Percentiles rank a stretch among this genome's conserved stretches.
Conservation (phyloP, 1,140 invertebrate species). For the Caerostris darwini region DNA sequence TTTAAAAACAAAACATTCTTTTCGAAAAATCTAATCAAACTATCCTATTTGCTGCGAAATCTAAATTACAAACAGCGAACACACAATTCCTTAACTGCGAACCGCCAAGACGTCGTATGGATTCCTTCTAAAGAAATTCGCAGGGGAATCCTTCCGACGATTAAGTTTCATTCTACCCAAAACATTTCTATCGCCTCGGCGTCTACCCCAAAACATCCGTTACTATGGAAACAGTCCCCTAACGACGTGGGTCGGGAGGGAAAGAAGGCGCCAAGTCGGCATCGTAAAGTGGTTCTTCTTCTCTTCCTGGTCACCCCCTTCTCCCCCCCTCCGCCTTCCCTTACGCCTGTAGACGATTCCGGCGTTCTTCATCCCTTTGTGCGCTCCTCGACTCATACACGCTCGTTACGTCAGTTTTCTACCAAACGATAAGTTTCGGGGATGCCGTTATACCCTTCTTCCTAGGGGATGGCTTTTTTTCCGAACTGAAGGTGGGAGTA, state of each 20-base stretch:
- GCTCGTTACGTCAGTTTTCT: conserved; percentile 6
- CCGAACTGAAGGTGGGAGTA: background rate
- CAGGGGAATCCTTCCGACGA: background rate
- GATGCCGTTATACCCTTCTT: background rate
- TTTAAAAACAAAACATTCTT: no score
- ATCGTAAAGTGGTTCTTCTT: conserved; percentile 74
- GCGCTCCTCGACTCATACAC: background rate
- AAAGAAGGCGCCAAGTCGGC: conserved; percentile 56
- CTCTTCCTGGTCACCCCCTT: conserved; percentile 51
- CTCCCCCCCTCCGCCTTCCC: background rate
- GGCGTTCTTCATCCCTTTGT: conserved; percentile 55
- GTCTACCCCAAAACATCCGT: conserved; percentile 29
- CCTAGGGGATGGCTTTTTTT: background rate
- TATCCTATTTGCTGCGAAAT: no score
- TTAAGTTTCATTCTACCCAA: no score
- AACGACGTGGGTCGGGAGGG: conserved; percentile 18
- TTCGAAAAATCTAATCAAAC: no score
- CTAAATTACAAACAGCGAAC: background rate
- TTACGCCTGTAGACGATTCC: conserved; percentile 5
- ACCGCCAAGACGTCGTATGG: background rate
- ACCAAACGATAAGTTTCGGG: background rate
- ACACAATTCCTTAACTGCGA: background rate
- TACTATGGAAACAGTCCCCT: conserved; percentile 55
- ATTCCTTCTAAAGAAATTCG: background rate
- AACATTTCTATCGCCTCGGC: background rate